Evolutionary conservation across 2,888 invertebrate species (phyloP), one percentile per base, ranked within the genome.

Genomic region (Polia nebulosa): DNA sequence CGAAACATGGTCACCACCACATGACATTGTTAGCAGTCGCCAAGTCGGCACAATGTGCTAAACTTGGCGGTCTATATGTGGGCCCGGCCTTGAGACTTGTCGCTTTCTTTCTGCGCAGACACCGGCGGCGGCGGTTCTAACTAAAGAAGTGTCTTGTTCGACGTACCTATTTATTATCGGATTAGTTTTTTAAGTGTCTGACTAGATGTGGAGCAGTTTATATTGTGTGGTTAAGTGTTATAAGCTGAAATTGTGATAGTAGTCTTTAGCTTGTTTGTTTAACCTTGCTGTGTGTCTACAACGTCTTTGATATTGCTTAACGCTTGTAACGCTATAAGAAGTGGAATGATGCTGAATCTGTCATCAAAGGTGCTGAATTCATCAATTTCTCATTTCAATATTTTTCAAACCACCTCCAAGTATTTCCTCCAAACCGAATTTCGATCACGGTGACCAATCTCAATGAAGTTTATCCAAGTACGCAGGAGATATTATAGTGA

Each of bases 11-110:
- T 56, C 45, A 39, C 73, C 22, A 49, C n/a, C 34, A 49, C 56
- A 41, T 36, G 57, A 34, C 60, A 65, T 65, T 69, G 80, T 76
- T 55, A 59, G 27, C 27, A 32, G 56, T 36, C 39, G 20, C 22
- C 58, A 55, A 29, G 11, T 25, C 27, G 13, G 9, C 39, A 74
- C 58, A 81, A 81, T 78, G 84, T 83, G 72, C 78, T 74, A 72
- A 80, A 73, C 76, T 80, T 70, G 76, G 76, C 83, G 77, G 73
- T 78, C 81, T 80, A 63, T 73, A 85, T 87, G 84, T 85, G 75
- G 85, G 76, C 68, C 66, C 72, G 87, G 83, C 88, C 86, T 88
- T 89, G 87, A 78, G 75, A 80, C 78, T 45, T 77, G 79, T 53
- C 80, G 83, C 87, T 88, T 89, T 89, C 89, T 86, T 87, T 81